A percentile compares a stretch with the other conserved stretches of the same genome.
phyloP scores from a whole-genome alignment of 2,888 invertebrate genomes.

The Hybos culiciformis region DNA sequence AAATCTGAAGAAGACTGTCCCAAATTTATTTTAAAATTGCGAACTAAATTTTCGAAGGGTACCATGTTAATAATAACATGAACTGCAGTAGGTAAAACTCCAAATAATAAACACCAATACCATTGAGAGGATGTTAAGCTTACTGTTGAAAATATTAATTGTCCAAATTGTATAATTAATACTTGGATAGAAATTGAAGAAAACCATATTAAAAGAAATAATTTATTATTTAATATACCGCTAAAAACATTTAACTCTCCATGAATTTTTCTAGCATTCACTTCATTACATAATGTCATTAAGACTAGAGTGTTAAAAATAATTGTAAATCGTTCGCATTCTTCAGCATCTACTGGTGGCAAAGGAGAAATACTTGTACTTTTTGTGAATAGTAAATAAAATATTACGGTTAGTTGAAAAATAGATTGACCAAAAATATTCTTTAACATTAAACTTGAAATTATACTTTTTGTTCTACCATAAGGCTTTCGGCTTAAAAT shows the following conservation, averaged over 20 bases:
- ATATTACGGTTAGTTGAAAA: constrained; percentile 75
- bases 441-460: constrained; percentile 92
- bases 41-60: too few relatives aligned
- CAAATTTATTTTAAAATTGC: too few relatives aligned
- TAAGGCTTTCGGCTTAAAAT: constrained; percentile 82
- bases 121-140: not conserved
- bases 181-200: constrained; percentile 70
- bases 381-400: constrained; percentile 74
- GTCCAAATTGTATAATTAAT: not conserved
- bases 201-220: constrained; percentile 93
- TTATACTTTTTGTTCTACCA: constrained; percentile 87
- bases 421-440: constrained; percentile 91
- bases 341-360: constrained; percentile 54
- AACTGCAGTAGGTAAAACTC: too few relatives aligned
- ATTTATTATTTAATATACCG: constrained; percentile 87
- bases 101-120: not conserved
- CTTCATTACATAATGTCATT: constrained; percentile 98
- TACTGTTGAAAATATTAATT: not conserved
- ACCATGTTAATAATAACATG: too few relatives aligned
- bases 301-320: constrained; percentile 98
- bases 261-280: constrained; percentile 96
- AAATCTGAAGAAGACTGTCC: too few relatives aligned
- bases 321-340: constrained; percentile 89
- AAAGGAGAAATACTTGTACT: constrained; percentile 48
- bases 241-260: constrained; percentile 93